Evolutionary conservation across 2,797 vertebrate genomes (phyloP), one percentile per base, ranked within the genome.

Genomic region (Neoniphon sammara): DNA sequence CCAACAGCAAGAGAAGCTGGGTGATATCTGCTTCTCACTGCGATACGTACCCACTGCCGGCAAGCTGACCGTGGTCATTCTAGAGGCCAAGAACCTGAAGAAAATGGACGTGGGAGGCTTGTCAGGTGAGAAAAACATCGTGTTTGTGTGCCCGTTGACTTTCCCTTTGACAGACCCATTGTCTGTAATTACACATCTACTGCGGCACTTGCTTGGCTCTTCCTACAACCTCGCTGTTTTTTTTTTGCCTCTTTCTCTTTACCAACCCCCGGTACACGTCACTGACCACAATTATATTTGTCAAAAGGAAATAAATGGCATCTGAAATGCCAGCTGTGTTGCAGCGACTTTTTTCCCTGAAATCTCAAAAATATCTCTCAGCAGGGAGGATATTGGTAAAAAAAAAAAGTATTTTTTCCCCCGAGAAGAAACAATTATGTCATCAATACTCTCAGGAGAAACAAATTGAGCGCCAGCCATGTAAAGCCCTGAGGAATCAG

Each of bases 21-120:
- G 98, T 1, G 98, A 99, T 89, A 98, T 99, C 93, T 99, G 98
- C 94, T 98, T 98, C 94, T 99, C 98, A n/a, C 96, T 99, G 80
- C 96, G 98, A 72, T 99, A 99, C 0, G 98, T 99, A 44, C 98
- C 98, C 69, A 99, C 98, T 7, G 98, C 98, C 63, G 98, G 98
- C 70, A 99, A 99, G 82, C 94, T 99, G 91, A 99, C 98, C 25
- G 97, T 99, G 54, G 97, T 99, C 88, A 91, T 99, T 84, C 95
- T 99, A 63, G 98, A 99, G 92, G 98, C 98, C 39, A 99, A 99
- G 90, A 99, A 99, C 92, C 94, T 99, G 93, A 99, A 99, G 94
- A 99, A 99, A 92, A 99, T 99, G 98, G 98, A 99, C 31, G 98
- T 99, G 1, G 98, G 98, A 73, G 98, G 98, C 73, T 93, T 99